Evolutionary conservation across 92 coral and sea anemone species (phyloP), one percentile per base, ranked within the genome.

Genomic region (Palythoa grandis): DNA sequence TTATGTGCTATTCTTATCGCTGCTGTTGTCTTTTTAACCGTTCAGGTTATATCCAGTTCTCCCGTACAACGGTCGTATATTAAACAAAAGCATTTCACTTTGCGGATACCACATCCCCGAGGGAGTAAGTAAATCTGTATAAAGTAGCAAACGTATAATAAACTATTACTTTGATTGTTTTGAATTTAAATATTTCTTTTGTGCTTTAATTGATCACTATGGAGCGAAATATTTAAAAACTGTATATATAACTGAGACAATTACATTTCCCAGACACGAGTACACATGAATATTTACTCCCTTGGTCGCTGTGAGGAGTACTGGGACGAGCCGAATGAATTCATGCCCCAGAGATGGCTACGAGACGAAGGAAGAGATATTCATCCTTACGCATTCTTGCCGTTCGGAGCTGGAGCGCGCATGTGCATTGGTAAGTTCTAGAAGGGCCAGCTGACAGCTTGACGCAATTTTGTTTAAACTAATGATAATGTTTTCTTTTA

Each of bases 341-440:
- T 88, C 53, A 68, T 77, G 69, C 91, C 91, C 16, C 80, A 88
- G 16, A 77, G 91, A 43, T 88, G 86, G 76, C 79, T 70, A 16
- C 82, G 75, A 17, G 74, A 84, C 24, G 76, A 48, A 57, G 52
- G 54, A 40, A 52, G 40, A 39, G 78, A 66, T 37, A 37, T 86
- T 52, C 83, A 84, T 35, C 91, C 91, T n/a, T 88, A 76, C 37
- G 73, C 86, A 2, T 84, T 20, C 9, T 50, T 88, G 0, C 91
- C 91, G 11, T 88, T 88, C 60, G 86, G 88, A 37, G 88, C 91
- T 52, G 91, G 91, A 77, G 88, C 91, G 23, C 82, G 91, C 86
- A 88, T 83, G 83, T 88, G 91, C 71, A 70, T 84, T 84, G 91
- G 91, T 88, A 61, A 35, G 91, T 20, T 11, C 29, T 43, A 23